Base-by-base conservation (phyloP, 2,888 invertebrate species). In the Oxytorus armatus region DNA sequence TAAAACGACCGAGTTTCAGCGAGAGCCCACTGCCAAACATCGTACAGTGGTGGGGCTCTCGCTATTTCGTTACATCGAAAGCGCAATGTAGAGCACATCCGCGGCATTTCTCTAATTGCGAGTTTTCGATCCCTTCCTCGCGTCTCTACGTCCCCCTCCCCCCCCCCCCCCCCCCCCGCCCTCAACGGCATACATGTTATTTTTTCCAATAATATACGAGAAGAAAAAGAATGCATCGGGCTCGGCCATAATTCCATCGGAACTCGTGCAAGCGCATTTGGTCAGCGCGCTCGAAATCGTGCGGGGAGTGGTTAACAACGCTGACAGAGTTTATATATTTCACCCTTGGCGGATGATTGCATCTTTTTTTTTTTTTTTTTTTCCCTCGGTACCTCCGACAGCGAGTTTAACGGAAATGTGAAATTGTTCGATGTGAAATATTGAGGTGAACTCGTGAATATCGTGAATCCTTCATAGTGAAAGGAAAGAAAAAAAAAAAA, bases 221-320 rank as follows among this genome's bases (percentile, higher is more conserved):
- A 14, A 63, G 23, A 55, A 69, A 36, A 1, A 68, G 63, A 68
- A 53, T 44, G 39, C 36, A 23, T 33, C 39, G 49, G 42, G 57
- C 55, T 44, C 65, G 65, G 53, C 29, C 11, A 16, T 16, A 29
- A 29, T 16, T 18, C 10, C 11, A 49, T 49, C 47, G 47, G 21
- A 57, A 76, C 51, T 76, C 76, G 47, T 49, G 61, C 69, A 53
- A 79, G 73, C 68, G 59, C 42, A 51, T 65, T 65, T 25, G n/a
- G 61, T 36, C 36, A 59, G 39, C 25, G 73, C 53, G 29, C 29
- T 63, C 73, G 73, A 59, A 47, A 57, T 39, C 25, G 63, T 61
- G 72, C 59, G 77, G 53, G 72, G 72, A 77, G 80, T 73, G 72
- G 72, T 72, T 68, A 66, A 47, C 44, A 74, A 25, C 36, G 65